Evolutionary conservation across 1,140 invertebrate species (phyloP), one percentile per base, ranked within the genome.

Genomic region (Palaemon carinicauda): DNA sequence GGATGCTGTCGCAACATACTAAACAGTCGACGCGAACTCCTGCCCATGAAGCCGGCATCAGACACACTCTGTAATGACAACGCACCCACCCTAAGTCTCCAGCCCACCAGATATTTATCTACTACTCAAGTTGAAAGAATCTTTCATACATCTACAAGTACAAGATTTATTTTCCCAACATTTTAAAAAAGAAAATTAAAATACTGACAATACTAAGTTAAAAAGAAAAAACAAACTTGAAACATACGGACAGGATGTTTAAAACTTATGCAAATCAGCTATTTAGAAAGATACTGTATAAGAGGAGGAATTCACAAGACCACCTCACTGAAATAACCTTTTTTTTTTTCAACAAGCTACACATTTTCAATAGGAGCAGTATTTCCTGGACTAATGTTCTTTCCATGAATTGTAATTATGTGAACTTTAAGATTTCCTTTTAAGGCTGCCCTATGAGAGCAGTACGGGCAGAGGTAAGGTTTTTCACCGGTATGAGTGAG

Each of bases 401-500:
- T 86, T 80, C 84, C 84, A 81, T 89, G 88, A 69, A 89, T 85
- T 27, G 83, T 87, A 27, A 87, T 77, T 73, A 89, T 81, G 79
- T 89, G 88, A 52, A 89, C 88, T 89, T 89, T 89, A 5, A 89
- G 60, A 60, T 89, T 89, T 80, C 88, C 88, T 51, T 89, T 89
- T 3, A 89, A 74, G 56, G 88, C 84, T 56, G 84, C 83, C 69
- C 88, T 85, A 81, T 89, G 85, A 17, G 78, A 82, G 75, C 88
- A 89, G 80, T 87, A 87, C 19, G 88, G 85, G 53, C 88, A 89
- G 69, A 75, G 56, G 33, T 87, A 87, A 74, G 88, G 88, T 73
- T 86, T 86, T 60, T 86, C 84, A 56, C 84, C 84, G 14, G 84
- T 86, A 74, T 86, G 84, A 29, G 84, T 89, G 56, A 89, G 88